phyloP scores from a whole-genome alignment of 1,140 invertebrate species.

The Tenebrio molitor region DNA sequence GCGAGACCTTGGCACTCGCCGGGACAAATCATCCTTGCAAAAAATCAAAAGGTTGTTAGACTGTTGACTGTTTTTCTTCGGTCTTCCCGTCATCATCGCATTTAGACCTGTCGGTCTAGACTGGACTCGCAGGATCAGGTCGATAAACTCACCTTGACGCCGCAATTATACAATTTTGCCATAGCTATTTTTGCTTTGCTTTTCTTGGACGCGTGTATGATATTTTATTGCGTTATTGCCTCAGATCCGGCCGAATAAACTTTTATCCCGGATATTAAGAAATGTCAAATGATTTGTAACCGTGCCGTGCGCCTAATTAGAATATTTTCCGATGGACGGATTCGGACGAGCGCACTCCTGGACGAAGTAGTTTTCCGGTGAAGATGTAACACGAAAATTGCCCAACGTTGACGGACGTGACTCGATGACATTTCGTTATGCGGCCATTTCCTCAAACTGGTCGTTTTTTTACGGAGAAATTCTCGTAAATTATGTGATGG shows the following conservation, averaged over 20 bases:
- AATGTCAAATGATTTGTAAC: not conserved
- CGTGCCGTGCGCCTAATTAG: not conserved
- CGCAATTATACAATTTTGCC: not conserved
- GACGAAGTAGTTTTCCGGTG: not conserved
- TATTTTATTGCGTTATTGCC: not conserved
- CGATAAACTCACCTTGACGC: constrained; percentile 16
- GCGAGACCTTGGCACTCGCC: not conserved
- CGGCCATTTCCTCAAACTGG: not conserved
- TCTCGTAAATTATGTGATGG: constrained; percentile 2
- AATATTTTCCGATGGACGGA: not conserved
- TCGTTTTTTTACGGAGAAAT: not conserved
- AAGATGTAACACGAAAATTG: not conserved
- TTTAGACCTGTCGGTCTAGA: not conserved
- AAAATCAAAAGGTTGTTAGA: not conserved
- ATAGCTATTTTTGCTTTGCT: not conserved
- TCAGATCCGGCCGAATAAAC: constrained; percentile 2
- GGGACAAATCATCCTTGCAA: not conserved
- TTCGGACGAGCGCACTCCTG: not conserved
- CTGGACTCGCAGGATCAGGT: constrained; percentile 2
- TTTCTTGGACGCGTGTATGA: not conserved
- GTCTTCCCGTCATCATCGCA: not conserved
- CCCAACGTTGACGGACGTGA: not conserved
- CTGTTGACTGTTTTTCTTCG: not conserved
- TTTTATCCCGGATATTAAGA: constrained; percentile 2
- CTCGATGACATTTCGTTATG: not conserved